Evolutionary conservation across 2,888 invertebrate genomes (phyloP).

Genomic region (Sthenelais limicola): DNA sequence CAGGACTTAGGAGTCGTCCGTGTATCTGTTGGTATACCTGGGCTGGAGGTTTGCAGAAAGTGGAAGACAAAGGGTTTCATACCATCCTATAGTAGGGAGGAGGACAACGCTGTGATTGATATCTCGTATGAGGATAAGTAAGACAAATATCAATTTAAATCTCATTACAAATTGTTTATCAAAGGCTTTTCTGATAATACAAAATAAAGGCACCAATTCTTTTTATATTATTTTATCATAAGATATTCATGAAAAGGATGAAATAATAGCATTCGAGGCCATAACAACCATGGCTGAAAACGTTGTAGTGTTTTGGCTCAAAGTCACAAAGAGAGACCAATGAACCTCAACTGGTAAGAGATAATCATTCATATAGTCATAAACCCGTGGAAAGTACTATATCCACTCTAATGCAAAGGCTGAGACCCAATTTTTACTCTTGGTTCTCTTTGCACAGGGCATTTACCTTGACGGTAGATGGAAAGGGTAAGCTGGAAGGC

Average conservation of each 20-base stretch:
- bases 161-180: not conserved
- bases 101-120: constrained; percentile 16
- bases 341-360: too few species aligned
- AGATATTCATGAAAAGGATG: not conserved
- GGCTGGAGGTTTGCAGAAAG: constrained; percentile 8
- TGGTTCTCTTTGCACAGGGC: too few species aligned
- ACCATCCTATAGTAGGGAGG: constrained; percentile 9
- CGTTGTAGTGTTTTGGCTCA: too few species aligned
- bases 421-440: too few species aligned
- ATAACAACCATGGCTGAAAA: not conserved
- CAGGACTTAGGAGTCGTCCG: constrained; percentile 23
- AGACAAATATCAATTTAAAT: constrained; percentile 2
- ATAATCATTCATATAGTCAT: too few species aligned
- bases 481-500: not conserved
- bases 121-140: constrained; percentile 17
- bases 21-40: constrained; percentile 16
- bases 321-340: too few species aligned
- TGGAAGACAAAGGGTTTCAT: constrained; percentile 4
- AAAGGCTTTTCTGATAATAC: too few species aligned
- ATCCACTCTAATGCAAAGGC: too few species aligned
- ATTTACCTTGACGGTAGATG: constrained; percentile 22
- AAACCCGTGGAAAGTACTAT: too few species aligned
- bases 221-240: not conserved
- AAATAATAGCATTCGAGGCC: not conserved
- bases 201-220: too few species aligned